Evolutionary conservation across 2,797 vertebrate species (phyloP), one percentile per base, ranked within the genome.

Genomic region (Glossophaga mutica): DNA sequence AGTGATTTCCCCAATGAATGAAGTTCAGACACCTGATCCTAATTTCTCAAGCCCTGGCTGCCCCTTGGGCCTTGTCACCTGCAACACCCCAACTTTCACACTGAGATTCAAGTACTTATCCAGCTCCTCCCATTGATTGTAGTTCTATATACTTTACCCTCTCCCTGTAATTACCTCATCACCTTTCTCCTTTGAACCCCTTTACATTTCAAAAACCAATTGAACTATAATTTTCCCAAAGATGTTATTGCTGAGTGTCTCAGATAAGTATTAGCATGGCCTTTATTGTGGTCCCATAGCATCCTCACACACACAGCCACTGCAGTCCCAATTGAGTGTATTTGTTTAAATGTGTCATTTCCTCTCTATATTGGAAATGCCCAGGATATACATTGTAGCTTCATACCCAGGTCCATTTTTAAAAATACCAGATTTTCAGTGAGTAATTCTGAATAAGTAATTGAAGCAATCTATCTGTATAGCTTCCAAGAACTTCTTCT

Each of bases 121-220:
- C 79, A 74, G 2, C 44, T 78, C 2, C 59, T 55, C 79, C 29
- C 8, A 74, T 68, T 76, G 44, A 32, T 62, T 83, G 4, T 74
- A 94, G 11, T 26, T 94, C 37, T 16, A 32, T 76, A 19, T 55
- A 24, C 9, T 74, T 78, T 79, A 68, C 21, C 21, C 1, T 70
- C 6, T 87, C 7, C 24, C 19, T 62, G 6, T 16, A 87, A 71
- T 32, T 77, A 3, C 18, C 50, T 76, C 22, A 81, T 85, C 4
- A 9, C 3, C 81, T 93, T 86, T 86, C 70, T 62, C 6, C 57
- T 84, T 21, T 85, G 29, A 92, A 79, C 21, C 29, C 34, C 9
- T 90, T 92, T 42, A 83, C 15, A 86, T 89, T 95, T 94, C 37
- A 59, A 87, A 89, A 91, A 55, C 67, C 21, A 90, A 34, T 15